Evolutionary conservation across 2,888 invertebrate species (phyloP).

Genomic region (Cerastoderma edule): DNA sequence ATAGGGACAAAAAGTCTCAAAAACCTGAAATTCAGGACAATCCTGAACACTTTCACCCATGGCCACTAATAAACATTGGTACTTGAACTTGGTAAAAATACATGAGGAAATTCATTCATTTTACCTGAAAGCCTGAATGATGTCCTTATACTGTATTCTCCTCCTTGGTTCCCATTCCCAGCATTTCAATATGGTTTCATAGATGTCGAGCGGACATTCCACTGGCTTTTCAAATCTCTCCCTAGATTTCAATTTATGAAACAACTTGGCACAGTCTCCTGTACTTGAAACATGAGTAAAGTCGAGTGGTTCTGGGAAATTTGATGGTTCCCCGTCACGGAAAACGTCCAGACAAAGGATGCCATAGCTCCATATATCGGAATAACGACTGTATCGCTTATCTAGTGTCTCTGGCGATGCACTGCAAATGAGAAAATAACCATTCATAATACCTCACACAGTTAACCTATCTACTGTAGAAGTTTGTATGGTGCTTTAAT

Average conservation of each 20-base stretch:
- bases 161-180: constrained; percentile 35
- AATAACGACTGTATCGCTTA: constrained; percentile 34
- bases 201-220: constrained; percentile 34
- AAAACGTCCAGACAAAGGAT: constrained; percentile 48
- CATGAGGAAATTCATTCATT: too few species aligned
- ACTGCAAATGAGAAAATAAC: too few species aligned
- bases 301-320: not conserved
- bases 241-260: constrained; percentile 14
- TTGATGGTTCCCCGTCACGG: constrained; percentile 30
- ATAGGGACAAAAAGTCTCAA: too few species aligned
- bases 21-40: too few species aligned
- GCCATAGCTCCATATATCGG: constrained; percentile 58
- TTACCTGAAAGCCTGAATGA: constrained; percentile 21
- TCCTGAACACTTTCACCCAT: too few species aligned
- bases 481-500: too few species aligned
- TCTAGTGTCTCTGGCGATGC: too few species aligned
- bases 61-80: too few species aligned
- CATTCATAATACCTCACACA: too few species aligned
- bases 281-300: not conserved
- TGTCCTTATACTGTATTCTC: constrained; percentile 20
- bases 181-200: constrained; percentile 32
- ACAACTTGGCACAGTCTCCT: not conserved
- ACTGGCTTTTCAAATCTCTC: constrained; percentile 27
- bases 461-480: too few species aligned
- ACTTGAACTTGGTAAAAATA: too few species aligned